Conservation (phyloP, 2,113 vertebrate species). For the Cisticola juncidis region DNA sequence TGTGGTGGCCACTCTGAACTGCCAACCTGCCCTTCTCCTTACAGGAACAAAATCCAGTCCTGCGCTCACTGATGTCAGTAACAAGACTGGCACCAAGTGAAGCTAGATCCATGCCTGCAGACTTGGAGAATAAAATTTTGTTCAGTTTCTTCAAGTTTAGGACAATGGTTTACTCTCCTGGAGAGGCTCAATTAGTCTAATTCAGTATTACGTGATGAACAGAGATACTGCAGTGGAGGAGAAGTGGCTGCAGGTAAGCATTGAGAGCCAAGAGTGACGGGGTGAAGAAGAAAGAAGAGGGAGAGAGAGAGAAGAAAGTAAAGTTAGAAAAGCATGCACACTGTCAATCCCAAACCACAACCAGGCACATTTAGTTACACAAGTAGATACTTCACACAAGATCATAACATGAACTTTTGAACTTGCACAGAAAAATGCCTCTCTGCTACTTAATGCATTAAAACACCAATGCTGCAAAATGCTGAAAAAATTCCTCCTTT, state of each 20-base stretch:
- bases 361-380: neutral
- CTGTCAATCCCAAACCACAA: neutral
- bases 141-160: neutral
- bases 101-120: neutral
- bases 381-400: neutral
- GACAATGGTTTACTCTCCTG: neutral
- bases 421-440: neutral
- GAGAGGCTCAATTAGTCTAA: neutral
- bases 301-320: neutral
- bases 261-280: neutral
- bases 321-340: neutral
- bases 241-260: neutral
- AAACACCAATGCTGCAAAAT: neutral
- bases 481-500: neutral
- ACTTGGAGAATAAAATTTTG: neutral
- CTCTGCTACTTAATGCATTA: neutral
- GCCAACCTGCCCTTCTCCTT: neutral
- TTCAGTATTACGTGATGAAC: neutral
- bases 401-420: constrained; percentile 24
- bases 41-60: neutral
- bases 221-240: neutral
- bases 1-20: neutral
- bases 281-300: neutral
- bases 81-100: neutral
- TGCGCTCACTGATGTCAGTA: neutral